Evolutionary conservation across 1,140 invertebrate genomes (phyloP).

Genomic region (Drosophila rhopaloa): DNA sequence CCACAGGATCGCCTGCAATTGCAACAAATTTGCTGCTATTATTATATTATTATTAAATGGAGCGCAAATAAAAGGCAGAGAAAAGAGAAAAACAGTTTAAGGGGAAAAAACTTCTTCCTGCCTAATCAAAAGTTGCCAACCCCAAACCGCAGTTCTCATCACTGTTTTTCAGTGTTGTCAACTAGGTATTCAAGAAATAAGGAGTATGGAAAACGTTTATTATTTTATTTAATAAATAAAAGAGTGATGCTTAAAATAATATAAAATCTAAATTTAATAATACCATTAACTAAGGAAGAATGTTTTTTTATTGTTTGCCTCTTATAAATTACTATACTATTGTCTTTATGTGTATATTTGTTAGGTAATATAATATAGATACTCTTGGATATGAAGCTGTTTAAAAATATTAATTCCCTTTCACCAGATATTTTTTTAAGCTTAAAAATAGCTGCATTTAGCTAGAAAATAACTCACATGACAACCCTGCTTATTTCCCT

Average conservation of each 20-base stretch:
- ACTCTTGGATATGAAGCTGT: too few species aligned
- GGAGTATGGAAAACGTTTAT: too few species aligned
- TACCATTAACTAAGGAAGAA: too few species aligned
- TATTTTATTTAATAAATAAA: too few species aligned
- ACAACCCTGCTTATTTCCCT: slow-evolving; percentile 27
- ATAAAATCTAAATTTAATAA: background rate
- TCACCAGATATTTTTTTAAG: background rate
- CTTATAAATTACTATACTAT: too few species aligned
- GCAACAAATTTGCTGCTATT: slow-evolving; percentile 53
- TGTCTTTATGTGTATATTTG: too few species aligned
- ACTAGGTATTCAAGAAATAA: too few species aligned
- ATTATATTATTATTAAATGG: slow-evolving; percentile 81
- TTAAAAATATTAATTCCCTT: too few species aligned
- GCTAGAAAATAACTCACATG: background rate
- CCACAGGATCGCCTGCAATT: slow-evolving; percentile 50
- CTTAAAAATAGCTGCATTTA: background rate
- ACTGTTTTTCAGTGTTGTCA: slow-evolving; percentile 3
- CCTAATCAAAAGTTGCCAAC: slow-evolving; percentile 63
- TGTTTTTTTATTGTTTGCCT: too few species aligned
- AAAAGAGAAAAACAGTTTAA: slow-evolving; percentile 18
- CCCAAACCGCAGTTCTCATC: slow-evolving; percentile 19
- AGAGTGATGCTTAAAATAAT: background rate
- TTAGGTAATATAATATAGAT: too few species aligned
- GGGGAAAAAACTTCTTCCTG: slow-evolving; percentile 41
- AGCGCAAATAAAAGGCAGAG: slow-evolving; percentile 45